These are phyloP conservation scores for Lasioglossum lativentre DNA, from an alignment of 2,888 invertebrate species.

Conservation along the genomic window DNA sequence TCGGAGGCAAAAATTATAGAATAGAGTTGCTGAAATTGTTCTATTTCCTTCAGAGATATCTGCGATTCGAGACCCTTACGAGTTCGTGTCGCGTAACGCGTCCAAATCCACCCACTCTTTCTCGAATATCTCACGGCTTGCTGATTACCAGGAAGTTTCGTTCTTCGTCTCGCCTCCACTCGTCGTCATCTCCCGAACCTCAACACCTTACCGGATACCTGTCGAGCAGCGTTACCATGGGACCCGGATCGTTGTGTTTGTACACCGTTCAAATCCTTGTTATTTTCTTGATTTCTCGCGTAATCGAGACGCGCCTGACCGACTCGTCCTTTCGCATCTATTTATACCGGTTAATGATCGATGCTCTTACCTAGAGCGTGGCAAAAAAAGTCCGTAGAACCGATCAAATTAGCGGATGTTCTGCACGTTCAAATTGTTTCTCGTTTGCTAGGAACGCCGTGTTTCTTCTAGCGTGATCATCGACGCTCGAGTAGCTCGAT, in stretches of 20 bases:
- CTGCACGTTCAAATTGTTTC: background rate
- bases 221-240: constrained; percentile 63
- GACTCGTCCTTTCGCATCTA: constrained; percentile 53
- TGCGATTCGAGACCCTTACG: constrained; percentile 52
- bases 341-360: constrained; percentile 28
- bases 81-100: constrained; percentile 74
- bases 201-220: constrained; percentile 41
- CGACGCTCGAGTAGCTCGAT: background rate
- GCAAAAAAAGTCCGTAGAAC: background rate
- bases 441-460: background rate
- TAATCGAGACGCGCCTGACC: constrained; percentile 56
- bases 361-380: background rate
- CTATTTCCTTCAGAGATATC: constrained; percentile 13
- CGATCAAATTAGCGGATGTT: constrained; percentile 16
- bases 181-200: constrained; percentile 9
- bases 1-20: background rate
- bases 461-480: background rate
- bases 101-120: constrained; percentile 40
- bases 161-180: constrained; percentile 26
- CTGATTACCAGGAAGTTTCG: constrained; percentile 40
- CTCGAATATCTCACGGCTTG: constrained; percentile 37
- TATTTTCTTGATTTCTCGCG: constrained; percentile 62
- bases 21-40: constrained; percentile 32
- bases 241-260: constrained; percentile 15
- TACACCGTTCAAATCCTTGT: constrained; percentile 58